Base-by-base conservation (phyloP, 1,140 invertebrate species). In the Lucilia sericata region DNA sequence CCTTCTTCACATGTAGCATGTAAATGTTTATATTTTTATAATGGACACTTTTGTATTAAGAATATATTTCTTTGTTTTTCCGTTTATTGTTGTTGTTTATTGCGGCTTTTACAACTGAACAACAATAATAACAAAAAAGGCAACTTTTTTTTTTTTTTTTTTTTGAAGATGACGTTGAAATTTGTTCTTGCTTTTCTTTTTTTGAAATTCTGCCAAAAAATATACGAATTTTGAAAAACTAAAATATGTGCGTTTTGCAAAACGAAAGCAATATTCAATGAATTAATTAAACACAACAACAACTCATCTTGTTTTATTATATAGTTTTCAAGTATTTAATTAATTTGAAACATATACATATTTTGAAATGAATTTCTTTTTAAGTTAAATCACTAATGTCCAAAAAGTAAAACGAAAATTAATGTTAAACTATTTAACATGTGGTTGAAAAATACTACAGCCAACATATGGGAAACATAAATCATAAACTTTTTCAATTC, bases 191-290 rank as follows among this genome's bases (percentile, higher is more conserved):
- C 17, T 30, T 30, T 65, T 65, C 19, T 19, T 70, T 25, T 70
- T 70, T 70, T 19, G 65, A 21, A 70, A 70, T 21, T 70, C 8
- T 70, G 65, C 65, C 65, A 70, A 70, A 70, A 70, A 70, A 70
- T n/a, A 70, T 55, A 55, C 17, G 3, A 70, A 70, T 21, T 70
- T 70, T 25, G 10, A 70, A n/a, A 70, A 25, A 70, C 65, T 17
- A 70, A 5, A 70, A 70, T 21, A 70, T 12, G 8, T n/a, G 5
- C 5, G 51, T 55, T n/a, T 12, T 55, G 4, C 51, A 55, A 55
- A 55, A 3, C 12, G 12, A 55, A 55, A 55, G 13, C 51, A 55
- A 55, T n/a, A 55, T 55, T 10, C 13, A 55, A 55, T 55, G 51
- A 55, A 17, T 17, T 55, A 55, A 55, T 55, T 30, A 30, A 55